A percentile compares a stretch with the other conserved stretches of the same genome.
Conservation (phyloP, 2,888 invertebrate genomes). For the Biston betularia region DNA sequence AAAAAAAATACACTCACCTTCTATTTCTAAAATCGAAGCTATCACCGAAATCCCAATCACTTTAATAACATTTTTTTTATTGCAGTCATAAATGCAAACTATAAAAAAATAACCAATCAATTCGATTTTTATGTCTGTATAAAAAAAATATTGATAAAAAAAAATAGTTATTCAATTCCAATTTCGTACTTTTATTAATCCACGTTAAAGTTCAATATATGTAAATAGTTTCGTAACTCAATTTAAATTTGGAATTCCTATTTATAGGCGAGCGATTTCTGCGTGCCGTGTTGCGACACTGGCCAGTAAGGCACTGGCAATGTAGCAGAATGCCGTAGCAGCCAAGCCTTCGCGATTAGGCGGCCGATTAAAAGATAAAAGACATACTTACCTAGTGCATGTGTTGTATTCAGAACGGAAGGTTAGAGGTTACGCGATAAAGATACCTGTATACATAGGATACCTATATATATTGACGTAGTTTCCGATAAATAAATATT, state of each 20-base stretch:
- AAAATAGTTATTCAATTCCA: too few species aligned
- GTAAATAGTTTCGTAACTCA: not conserved
- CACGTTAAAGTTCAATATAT: not conserved
- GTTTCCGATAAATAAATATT: too few species aligned
- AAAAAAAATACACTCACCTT: conserved; percentile 3
- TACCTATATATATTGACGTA: too few species aligned
- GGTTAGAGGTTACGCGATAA: conserved; percentile 8
- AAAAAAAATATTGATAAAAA: too few species aligned
- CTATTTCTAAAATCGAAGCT: not conserved
- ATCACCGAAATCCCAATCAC: conserved; percentile 12
- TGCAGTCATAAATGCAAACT: not conserved
- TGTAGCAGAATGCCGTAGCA: not conserved
- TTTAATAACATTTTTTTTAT: not conserved
- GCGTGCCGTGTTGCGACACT: conserved; percentile 26
- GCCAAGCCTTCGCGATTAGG: conserved; percentile 15
- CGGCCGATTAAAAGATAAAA: conserved; percentile 13
- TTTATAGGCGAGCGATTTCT: conserved; percentile 18
- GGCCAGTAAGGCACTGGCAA: conserved; percentile 17
- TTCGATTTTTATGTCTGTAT: not conserved
- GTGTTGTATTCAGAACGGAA: conserved; percentile 1
- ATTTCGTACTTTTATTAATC: not conserved
- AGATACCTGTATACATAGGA: not conserved
- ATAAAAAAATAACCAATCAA: not conserved
- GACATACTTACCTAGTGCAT: not conserved
- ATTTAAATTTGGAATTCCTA: conserved; percentile 1